A percentile compares a stretch with the other conserved stretches of the same genome.
phyloP scores from a whole-genome alignment of 2,113 vertebrate genomes.

The Antigone vipio region DNA sequence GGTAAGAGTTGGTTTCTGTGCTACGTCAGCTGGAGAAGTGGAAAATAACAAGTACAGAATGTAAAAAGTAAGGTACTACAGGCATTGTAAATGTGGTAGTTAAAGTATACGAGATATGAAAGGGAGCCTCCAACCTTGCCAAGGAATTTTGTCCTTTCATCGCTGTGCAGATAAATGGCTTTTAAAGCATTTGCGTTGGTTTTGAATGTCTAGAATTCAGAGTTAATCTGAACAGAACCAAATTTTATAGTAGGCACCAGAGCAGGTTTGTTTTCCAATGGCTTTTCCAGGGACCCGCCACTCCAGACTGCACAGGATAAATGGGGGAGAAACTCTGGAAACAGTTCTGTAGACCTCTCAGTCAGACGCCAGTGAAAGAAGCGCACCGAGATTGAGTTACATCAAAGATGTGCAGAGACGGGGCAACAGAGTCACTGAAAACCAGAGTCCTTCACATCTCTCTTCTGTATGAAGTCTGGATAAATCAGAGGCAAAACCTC shows the following conservation, averaged over 20 bases:
- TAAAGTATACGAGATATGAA: slow-evolving; percentile 57
- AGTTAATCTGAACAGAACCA: slow-evolving; percentile 51
- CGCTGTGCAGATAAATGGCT: slow-evolving; percentile 28
- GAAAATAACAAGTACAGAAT: slow-evolving; percentile 45
- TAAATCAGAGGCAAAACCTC: background rate
- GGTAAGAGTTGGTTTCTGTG: background rate
- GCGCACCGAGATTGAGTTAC: background rate
- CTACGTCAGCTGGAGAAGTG: background rate
- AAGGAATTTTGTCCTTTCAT: slow-evolving; percentile 61
- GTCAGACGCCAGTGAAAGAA: background rate
- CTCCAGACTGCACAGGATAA: slow-evolving; percentile 8
- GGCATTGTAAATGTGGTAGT: slow-evolving; percentile 53
- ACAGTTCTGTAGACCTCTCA: background rate
- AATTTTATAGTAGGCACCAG: slow-evolving; percentile 55
- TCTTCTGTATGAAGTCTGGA: background rate
- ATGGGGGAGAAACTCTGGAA: background rate
- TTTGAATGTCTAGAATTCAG: slow-evolving; percentile 56
- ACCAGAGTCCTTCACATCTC: background rate
- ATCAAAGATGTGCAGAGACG: background rate
- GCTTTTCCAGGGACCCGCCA: slow-evolving; percentile 41
- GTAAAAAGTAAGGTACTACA: slow-evolving; percentile 31
- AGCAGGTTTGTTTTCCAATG: slow-evolving; percentile 56
- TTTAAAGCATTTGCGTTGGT: background rate
- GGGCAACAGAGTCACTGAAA: background rate
- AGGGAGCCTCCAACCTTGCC: slow-evolving; percentile 24